Evolutionary conservation across 1,140 invertebrate species (phyloP), one percentile per base, ranked within the genome.

Genomic region (Lamellibrachia luymesi): DNA sequence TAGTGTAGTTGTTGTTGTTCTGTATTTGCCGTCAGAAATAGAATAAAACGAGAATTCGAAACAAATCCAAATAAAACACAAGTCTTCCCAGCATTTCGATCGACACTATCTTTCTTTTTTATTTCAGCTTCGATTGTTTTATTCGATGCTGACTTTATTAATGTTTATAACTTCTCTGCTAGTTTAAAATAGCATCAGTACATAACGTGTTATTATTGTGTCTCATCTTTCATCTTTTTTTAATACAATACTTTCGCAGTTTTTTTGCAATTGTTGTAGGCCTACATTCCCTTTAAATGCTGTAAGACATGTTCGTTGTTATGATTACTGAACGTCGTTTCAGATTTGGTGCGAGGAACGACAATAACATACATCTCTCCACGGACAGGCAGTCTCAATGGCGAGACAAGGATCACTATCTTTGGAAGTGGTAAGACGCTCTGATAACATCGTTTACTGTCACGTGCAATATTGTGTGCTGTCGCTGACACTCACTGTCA

Each of bases 381-480:
- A 50, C 49, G 91, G 91, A 10, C 27, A 13, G 91, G 91, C 49
- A 50, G 49, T 51, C 25, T 91, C 91, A 51, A 50, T 17, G 91
- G 91, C 13, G 91, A 51, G 49, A 91, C 91, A 22, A 22, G 49
- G n/a, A 91, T 91, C 91, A 91, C 91, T n/a, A n/a, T 91, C 91
- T 50, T 25, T 27, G 91, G 91, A 50, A 51, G 17, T 13, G 91
- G 91, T 80, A 80, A 22, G 64, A 80, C 64, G 25, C 64, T 2
- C 7, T 80, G 64, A 80, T 22, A 80, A 17, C 52, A 8, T 56
- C 52, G 6, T 56, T 56, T 17, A 56, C 17, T 56, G 52, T 56
- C 52, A 56, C 52, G 17, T 56, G 17, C 52, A 8, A 56, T 56
- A 38, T 56, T 56, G 17, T 56, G 6, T 56, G 52, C 6, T 17